phyloP scores from a whole-genome alignment of 2,797 vertebrate species.

The Acrossocheilus fasciatus region DNA sequence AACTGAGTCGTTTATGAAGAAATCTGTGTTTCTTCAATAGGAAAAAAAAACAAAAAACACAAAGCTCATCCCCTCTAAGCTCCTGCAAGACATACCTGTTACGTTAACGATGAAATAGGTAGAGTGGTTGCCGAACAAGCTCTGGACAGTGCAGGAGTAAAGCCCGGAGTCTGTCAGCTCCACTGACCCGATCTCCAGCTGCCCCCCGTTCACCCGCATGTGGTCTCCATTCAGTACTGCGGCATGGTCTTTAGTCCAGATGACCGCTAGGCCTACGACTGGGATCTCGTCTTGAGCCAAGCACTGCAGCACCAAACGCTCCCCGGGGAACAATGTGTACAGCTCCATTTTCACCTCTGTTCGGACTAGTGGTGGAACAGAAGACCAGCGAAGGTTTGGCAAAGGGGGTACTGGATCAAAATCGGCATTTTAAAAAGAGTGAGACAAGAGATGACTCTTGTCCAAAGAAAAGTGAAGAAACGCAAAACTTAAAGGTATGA shows the following conservation, averaged over 20 bases:
- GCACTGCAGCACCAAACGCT: conserved; percentile 88
- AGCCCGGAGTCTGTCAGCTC: conserved; percentile 89
- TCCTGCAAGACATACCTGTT: conserved; percentile 80
- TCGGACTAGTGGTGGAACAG: neutral
- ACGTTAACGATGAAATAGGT: conserved; percentile 89
- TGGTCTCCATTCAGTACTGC: conserved; percentile 87
- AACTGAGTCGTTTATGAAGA: neutral
- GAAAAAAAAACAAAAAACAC: neutral
- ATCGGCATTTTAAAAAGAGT: neutral
- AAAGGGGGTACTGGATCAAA: neutral
- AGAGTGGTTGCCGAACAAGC: conserved; percentile 88
- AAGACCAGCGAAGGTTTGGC: conserved; percentile 12
- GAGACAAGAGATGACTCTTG: neutral
- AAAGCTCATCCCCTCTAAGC: neutral
- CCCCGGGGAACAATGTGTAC: conserved; percentile 85
- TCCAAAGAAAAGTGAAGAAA: neutral
- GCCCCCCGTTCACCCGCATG: conserved; percentile 83
- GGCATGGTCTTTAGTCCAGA: conserved; percentile 91
- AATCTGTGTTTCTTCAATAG: neutral
- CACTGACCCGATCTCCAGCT: conserved; percentile 90
- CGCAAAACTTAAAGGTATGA: neutral
- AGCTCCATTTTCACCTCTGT: conserved; percentile 65
- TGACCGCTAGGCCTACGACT: conserved; percentile 76
- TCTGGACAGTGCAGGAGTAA: conserved; percentile 86
- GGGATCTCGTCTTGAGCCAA: conserved; percentile 82